Evolutionary conservation across 2,888 invertebrate genomes (phyloP).

Genomic region (Cordilura impudica): DNA sequence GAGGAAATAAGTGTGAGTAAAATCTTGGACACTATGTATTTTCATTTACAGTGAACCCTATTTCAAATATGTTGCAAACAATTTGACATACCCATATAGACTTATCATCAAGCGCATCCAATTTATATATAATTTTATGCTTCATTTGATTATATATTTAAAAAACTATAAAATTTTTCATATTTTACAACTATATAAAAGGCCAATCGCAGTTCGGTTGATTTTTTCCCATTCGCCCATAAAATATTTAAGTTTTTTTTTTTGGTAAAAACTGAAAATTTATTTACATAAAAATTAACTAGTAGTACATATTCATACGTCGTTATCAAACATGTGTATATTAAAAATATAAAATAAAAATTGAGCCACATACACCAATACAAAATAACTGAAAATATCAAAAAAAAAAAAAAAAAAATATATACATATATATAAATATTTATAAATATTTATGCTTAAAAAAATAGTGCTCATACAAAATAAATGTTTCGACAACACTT

Average conservation of each 20-base stretch:
- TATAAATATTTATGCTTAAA: too few species aligned
- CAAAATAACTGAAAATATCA: background rate
- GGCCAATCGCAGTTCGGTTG: slow-evolving; percentile 9
- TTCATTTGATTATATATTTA: slow-evolving; percentile 34
- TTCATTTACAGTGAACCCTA: too few species aligned
- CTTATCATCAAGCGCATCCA: too few species aligned
- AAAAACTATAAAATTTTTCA: background rate
- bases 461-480: background rate
- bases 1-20: too few species aligned
- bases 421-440: background rate
- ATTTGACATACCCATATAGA: too few species aligned
- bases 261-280: slow-evolving; percentile 4
- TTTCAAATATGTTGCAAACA: too few species aligned
- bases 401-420: background rate
- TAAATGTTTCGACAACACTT: slow-evolving; percentile 25
- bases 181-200: slow-evolving; percentile 8
- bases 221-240: slow-evolving; percentile 16
- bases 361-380: background rate
- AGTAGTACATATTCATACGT: background rate
- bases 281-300: slow-evolving; percentile 22
- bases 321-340: too few species aligned
- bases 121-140: slow-evolving; percentile 38
- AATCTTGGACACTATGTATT: too few species aligned
- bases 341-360: background rate
- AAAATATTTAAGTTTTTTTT: background rate